Evolutionary conservation across 2,797 vertebrate species (phyloP).

Genomic region (Dromococcyx pavoninus): DNA sequence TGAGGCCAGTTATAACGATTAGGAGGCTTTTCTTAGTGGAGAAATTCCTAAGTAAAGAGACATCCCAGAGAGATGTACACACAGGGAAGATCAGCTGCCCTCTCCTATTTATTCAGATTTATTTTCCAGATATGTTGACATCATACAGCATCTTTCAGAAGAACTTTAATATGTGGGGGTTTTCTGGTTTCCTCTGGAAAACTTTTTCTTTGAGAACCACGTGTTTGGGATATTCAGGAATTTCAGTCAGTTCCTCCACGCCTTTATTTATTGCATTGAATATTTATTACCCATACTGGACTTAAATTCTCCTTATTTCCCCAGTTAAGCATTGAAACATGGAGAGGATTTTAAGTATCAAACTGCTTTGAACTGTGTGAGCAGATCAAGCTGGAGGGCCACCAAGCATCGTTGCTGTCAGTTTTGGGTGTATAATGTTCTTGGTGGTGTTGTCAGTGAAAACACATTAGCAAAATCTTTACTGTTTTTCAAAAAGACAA

Average conservation of each 20-base stretch:
- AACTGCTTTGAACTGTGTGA: neutral
- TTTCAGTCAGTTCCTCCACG: neutral
- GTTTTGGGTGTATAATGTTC: neutral
- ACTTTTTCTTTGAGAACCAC: neutral
- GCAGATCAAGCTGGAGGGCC: neutral
- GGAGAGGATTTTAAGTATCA: neutral
- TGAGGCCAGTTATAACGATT: neutral
- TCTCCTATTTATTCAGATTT: neutral
- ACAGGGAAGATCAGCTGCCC: neutral
- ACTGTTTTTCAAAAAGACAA: neutral
- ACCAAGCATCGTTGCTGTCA: neutral
- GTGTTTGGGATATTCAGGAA: neutral
- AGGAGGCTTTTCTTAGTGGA: neutral
- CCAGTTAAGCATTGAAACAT: neutral
- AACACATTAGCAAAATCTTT: neutral
- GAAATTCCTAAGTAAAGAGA: neutral
- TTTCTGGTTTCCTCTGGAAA: neutral
- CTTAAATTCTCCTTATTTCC: conserved; percentile 1
- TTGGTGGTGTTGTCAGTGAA: neutral
- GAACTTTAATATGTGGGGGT: neutral
- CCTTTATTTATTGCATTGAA: neutral
- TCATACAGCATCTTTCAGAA: neutral
- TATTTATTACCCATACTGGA: neutral
- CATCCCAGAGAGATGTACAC: neutral
- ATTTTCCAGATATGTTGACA: neutral